These are phyloP conservation scores for Paracentrotus lividus DNA, from an alignment of 53 echinoderm and acorn worm species.

Conservation along the genomic window DNA sequence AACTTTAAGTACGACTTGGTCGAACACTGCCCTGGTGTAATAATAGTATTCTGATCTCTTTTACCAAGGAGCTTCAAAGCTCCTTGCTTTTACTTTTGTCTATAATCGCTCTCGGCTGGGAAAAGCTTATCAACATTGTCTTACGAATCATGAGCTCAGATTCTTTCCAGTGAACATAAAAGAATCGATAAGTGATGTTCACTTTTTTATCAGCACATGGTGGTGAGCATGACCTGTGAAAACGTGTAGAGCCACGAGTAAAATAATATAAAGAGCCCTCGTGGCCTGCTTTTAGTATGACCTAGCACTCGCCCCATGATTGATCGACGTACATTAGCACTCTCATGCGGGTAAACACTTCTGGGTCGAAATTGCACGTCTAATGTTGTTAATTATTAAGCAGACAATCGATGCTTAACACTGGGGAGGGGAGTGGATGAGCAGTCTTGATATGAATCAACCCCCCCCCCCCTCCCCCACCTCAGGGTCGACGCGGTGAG, in stretches of 20 bases:
- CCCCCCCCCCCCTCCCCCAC: no score
- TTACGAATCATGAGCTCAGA: background rate
- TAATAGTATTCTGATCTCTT: no score
- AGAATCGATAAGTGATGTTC: background rate
- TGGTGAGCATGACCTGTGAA: background rate
- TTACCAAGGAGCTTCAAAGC: no score
- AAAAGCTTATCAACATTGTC: background rate
- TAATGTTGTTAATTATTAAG: slow-evolving; percentile 31
- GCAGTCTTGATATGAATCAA: no score
- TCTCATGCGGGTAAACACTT: slow-evolving; percentile 17
- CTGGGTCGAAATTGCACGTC: slow-evolving; percentile 18
- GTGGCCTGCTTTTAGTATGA: background rate
- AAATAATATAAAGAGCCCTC: background rate
- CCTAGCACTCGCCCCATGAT: slow-evolving; percentile 14
- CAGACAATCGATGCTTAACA: slow-evolving; percentile 1
- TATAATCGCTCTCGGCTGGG: background rate
- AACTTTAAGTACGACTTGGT: no score
- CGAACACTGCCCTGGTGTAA: no score
- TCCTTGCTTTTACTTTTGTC: no score
- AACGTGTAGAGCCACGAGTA: background rate
- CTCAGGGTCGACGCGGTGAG: no score
- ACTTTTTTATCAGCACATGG: background rate
- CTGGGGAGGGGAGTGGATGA: background rate
- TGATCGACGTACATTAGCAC: background rate
- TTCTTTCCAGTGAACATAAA: background rate